Evolutionary conservation across 2,797 vertebrate genomes (phyloP), one percentile per base, ranked within the genome.

Genomic region (Enteromius anoplus): DNA sequence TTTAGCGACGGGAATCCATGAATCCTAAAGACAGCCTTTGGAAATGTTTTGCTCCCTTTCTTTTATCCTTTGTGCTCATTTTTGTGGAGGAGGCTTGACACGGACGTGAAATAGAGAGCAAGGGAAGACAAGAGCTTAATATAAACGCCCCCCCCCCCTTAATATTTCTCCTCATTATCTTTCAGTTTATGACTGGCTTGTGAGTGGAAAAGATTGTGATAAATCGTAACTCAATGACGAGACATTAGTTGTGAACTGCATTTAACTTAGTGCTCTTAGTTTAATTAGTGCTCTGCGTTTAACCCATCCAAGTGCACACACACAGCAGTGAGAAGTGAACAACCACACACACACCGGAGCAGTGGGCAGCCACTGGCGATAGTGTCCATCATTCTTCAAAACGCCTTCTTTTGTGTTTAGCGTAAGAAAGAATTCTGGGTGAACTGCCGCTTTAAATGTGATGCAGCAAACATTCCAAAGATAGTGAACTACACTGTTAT

Each of bases 81-180:
- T 82, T 60, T 62, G 66, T 81, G 34, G 65, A 47, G 65, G 87
- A 73, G 55, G 32, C 17, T 82, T 45, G 73, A 75, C 65, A 64
- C 23, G 51, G 34, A 68, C 73, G 42, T 51, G 21, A 51, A 75
- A 80, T 0, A 55, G 7, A 81, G 40, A 73, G 73, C 34, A 45
- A 53, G 21, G 21, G 51, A 82, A 66, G 49, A 55, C 62, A 72
- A 40, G 49, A 68, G 42, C 3, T 23, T 29, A 69, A 73, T 69
- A 76, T 45, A 62, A 85, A 64, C n/a, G 42, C 15, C 66, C 47
- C 85, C 75, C 15, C 58, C 58, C 65, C 80, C 14, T 82, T 51
- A 45, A 51, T 66, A 8, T 70, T 72, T 69, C 32, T 76, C 62
- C 65, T 58, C 12, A 71, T 80, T 70, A 70, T 60, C 66, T 70